Evolutionary conservation across 2,797 vertebrate genomes (phyloP), one percentile per base, ranked within the genome.

Genomic region (Phataginus tetradactyla): DNA sequence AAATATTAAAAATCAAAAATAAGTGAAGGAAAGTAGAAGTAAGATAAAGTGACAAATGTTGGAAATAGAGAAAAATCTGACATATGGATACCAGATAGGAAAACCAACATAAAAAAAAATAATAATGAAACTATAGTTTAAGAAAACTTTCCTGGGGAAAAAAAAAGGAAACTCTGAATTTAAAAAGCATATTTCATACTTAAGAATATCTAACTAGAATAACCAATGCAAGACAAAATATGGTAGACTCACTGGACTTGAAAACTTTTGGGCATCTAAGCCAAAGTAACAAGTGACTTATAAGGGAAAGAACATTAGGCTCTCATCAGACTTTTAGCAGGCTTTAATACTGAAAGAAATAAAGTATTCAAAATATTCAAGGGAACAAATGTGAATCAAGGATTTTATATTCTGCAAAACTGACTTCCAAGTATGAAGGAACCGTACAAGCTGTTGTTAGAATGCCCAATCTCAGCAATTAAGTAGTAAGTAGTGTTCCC

Each of bases 1-100:
- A 75, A 69, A 74, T 68, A 53, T 64, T 94, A 69, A 87, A 92
- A 69, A 57, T 64, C 21, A 86, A 95, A 95, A 72, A 84, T 90
- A 78, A 92, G 34, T 42, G 9, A 53, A 68, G 55, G 45, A 75
- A 95, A 88, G 90, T 13, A 4, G 51, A 81, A 12, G 78, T 57
- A 49, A 79, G 7, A 72, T 42, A 88, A 68, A 69, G 4, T 51
- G 39, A 42, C 8, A 57, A 74, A 49, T 90, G 71, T 11, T 39
- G 39, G 80, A 85, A 14, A 75, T 3, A 83, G 39, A 68, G 7
- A 42, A 78, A 93, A 5, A 21, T 29, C 3, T 39, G 72, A 64
- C 20, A 17, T 9, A 0, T 57, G 20, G 17, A 57, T 83, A 45
- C 42, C 81, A 37, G n/a, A 27, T 37, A 49, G 61, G 34, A 71